Base-by-base conservation (phyloP, 2,888 invertebrate species). In the Auanema sp. region DNA sequence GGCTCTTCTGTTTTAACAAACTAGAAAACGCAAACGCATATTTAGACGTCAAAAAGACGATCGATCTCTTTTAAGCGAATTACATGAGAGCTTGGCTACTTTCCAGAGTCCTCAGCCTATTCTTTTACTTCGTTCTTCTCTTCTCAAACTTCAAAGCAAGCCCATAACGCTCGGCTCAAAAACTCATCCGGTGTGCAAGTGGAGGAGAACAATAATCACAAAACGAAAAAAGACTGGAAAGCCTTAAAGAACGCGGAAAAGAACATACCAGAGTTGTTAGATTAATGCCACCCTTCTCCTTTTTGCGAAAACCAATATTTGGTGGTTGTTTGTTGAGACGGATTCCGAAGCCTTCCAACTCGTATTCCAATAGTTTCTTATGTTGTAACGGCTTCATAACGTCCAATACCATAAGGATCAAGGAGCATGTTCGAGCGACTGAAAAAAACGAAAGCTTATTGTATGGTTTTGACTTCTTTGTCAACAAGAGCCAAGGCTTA, bases 201-300 rank as follows among this genome's bases (percentile, higher is more conserved):
- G 33, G 33, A 33, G 33, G 33, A 33, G 33, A 33, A 33, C 33
- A 33, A 33, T 33, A 33, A 33, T 33, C 33, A 33, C 33, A 33
- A 33, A 33, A 33, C 33, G 33, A 33, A 33, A 33, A 33, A 33
- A 33, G 33, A 33, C 33, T 33, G 33, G 2, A 25, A n/a, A 23
- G 3, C 14, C 21, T 12, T 11, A 54, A 54, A 23, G 25, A 12
- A 43, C 40, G 21, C 10, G 25, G n/a, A 61, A 16, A 25, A 6
- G n/a, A 40, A 79, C 84, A 86, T 83, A 93, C 94, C 86, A 93
- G 90, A 33, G 88, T 89, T 84, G 94, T 95, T 73, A 98, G 88
- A 87, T 98, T 99, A 59, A 99, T 90, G 47, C 98, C 98, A 69
- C 97, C 98, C 86, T 99, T 99, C 79, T 99, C 98, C 88, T 99